Base-by-base conservation (phyloP, 2,888 invertebrate species). In the Leucoma salicis region DNA sequence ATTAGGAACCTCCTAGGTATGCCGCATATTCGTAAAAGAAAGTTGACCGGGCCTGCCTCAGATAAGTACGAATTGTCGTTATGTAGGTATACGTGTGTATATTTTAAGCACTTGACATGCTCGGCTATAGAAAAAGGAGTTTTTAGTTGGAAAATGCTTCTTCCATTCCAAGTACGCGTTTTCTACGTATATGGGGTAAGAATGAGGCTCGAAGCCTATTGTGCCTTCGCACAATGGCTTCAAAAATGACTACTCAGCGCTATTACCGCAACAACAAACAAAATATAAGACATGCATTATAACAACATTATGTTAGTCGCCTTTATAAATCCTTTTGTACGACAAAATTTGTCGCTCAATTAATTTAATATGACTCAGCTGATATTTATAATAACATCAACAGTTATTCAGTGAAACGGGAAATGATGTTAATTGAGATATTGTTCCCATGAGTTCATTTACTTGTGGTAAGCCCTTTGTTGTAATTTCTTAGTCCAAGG, bases 251-350 rank as follows among this genome's bases (percentile, higher is more conserved):
- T 56, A 55, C 54, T 56, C 55, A 41, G 45, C 44, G 39, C 49
- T 55, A 57, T 51, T 51, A 57, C 35, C 32, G 41, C 50, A 48
- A 55, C 38, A 38, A 47, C 33, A 49, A 54, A 55, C 61, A 69
- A 74, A 71, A 76, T 70, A 27, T 27, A n/a, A 4, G n/a, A 4
- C 4, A 73, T 68, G 4, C 11, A 73, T 68, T 62, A 62, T 48
- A 39, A 55, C 32, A 49, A n/a, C 67, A 66, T 28, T 18, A 24
- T 16, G 16, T 28, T 67, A 68, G 70, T 57, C 53, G 47, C 39
- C 46, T 46, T 57, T 45, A 58, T 56, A 45, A 48, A 41, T 35
- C 50, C 45, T 57, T 60, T 66, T 63, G 54, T 62, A 48, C 49
- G 12, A 43, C 46, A 52, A 21, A 18, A 52, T 59, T 54, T 49